These are phyloP conservation scores for Pygathrix nemaeus DNA, from an alignment of 2,113 vertebrate species.

Conservation along the genomic window DNA sequence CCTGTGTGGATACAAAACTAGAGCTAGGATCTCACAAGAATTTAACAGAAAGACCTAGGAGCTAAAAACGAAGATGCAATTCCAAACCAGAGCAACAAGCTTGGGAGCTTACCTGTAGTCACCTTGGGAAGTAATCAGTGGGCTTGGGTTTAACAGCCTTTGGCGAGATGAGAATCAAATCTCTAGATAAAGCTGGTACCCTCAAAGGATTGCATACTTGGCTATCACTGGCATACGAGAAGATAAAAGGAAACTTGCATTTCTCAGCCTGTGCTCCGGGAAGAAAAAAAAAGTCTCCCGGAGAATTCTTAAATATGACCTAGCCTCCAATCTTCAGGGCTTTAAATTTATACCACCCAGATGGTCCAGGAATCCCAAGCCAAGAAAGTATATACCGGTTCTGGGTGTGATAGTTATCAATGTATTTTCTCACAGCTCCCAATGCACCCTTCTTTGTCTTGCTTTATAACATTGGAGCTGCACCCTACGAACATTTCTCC, in stretches of 20 bases:
- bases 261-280: not conserved
- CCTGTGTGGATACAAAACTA: not conserved
- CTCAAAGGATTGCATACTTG: not conserved
- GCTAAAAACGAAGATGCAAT: not conserved
- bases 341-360: constrained; percentile 22
- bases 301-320: not conserved
- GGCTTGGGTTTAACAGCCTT: not conserved
- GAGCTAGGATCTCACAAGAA: not conserved
- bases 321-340: not conserved
- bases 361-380: not conserved
- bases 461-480: not conserved
- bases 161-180: not conserved
- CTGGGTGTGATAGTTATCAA: not conserved
- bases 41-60: not conserved
- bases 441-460: not conserved
- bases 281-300: not conserved
- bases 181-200: not conserved
- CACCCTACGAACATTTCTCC: not conserved
- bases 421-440: not conserved
- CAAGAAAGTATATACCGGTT: constrained; percentile 27
- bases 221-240: not conserved
- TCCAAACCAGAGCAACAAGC: not conserved
- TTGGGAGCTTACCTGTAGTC: not conserved
- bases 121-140: not conserved
- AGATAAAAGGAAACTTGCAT: not conserved